These are phyloP conservation scores for Nyctibius bracteatus DNA, from an alignment of 2,113 vertebrate genomes.

Conservation along the genomic window DNA sequence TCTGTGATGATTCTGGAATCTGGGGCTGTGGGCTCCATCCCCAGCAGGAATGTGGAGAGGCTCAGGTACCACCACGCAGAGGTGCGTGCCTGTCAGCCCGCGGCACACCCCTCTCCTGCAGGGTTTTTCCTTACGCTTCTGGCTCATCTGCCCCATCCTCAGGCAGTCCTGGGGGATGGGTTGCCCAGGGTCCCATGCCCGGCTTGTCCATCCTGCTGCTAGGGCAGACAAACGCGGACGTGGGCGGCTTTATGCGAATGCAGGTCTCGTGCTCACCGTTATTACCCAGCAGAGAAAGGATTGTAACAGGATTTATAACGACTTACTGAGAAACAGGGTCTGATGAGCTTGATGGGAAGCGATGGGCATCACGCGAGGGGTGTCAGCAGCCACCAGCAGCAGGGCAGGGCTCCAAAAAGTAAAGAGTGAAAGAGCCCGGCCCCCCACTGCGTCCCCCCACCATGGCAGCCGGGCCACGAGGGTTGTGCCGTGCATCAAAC, in stretches of 20 bases:
- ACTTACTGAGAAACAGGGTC: background rate
- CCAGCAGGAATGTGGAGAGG: background rate
- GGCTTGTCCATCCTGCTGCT: background rate
- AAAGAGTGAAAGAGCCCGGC: background rate
- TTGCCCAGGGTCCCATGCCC: background rate
- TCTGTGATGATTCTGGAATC: too few species aligned
- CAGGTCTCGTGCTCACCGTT: background rate
- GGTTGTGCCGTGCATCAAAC: background rate
- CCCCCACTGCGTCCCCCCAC: background rate
- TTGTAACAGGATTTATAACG: background rate
- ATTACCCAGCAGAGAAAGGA: background rate
- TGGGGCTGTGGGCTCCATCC: background rate
- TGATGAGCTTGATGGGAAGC: background rate
- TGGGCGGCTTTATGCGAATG: background rate
- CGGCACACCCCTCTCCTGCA: background rate
- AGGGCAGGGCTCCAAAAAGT: background rate
- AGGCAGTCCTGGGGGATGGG: background rate
- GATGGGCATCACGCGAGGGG: background rate
- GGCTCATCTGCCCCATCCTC: background rate
- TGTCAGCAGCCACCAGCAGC: background rate
- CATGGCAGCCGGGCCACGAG: fast-evolving
- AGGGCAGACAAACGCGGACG: fast-evolving
- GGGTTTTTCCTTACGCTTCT: background rate
- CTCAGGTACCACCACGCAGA: fast-evolving
- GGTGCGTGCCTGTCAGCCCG: background rate